A percentile compares a stretch with the other conserved stretches of the same genome.
Evolutionary conservation across 1,140 invertebrate genomes (phyloP).

Genomic region (Drosophila carrolli): DNA sequence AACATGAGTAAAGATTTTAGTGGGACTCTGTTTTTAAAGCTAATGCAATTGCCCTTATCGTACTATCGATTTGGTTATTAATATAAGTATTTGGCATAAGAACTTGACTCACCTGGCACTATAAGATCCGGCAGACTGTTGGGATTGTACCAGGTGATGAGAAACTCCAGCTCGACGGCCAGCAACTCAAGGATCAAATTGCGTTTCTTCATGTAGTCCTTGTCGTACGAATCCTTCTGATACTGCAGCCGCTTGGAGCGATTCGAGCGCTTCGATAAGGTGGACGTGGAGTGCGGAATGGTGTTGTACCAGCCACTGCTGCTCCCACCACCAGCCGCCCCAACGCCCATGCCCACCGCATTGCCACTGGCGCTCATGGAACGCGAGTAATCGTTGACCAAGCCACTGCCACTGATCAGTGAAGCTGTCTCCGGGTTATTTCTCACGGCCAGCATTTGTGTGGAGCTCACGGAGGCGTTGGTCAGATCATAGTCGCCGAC

Average conservation of each 20-base stretch:
- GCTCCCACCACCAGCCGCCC: constrained; percentile 85
- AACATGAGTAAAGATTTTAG: too few species aligned
- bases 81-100: too few species aligned
- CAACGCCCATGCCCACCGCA: constrained; percentile 84
- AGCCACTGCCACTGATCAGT: constrained; percentile 68
- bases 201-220: constrained; percentile 97
- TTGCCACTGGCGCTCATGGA: constrained; percentile 87
- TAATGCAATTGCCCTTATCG: too few species aligned
- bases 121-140: constrained; percentile 90
- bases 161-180: constrained; percentile 96
- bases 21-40: neutral
- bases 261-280: constrained; percentile 91
- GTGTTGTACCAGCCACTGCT: constrained; percentile 94
- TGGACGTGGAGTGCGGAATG: constrained; percentile 89
- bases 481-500: constrained; percentile 84
- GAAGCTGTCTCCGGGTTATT: constrained; percentile 80
- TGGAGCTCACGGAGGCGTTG: constrained; percentile 85
- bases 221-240: constrained; percentile 92
- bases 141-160: constrained; percentile 98
- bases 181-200: constrained; percentile 97
- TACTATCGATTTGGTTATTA: too few species aligned
- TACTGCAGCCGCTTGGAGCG: constrained; percentile 88
- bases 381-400: constrained; percentile 86
- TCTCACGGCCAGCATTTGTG: constrained; percentile 83
- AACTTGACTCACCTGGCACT: constrained; percentile 85